A percentile compares a stretch with the other conserved stretches of the same genome.
Evolutionary conservation across 2,888 invertebrate species (phyloP).

Genomic region (Drosophila infuscata): DNA sequence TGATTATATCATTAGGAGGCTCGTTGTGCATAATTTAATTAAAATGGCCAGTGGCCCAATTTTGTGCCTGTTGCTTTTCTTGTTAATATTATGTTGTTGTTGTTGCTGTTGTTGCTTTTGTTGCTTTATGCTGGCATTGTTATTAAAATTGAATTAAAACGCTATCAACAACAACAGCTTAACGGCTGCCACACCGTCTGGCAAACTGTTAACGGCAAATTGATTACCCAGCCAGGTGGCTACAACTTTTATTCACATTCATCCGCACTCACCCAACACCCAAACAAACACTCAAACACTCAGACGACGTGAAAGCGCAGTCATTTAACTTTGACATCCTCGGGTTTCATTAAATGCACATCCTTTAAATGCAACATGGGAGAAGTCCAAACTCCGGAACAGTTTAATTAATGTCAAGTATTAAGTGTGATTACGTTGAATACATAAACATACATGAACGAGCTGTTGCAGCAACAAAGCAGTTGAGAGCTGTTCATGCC

Average conservation of each 20-base stretch:
- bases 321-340: slow-evolving; percentile 53
- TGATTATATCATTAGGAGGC: slow-evolving; percentile 50
- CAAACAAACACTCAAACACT: background rate
- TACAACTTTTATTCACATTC: slow-evolving; percentile 11
- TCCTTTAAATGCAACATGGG: slow-evolving; percentile 15
- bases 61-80: slow-evolving; percentile 2
- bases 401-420: slow-evolving; percentile 60
- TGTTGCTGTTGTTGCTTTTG: slow-evolving; percentile 8
- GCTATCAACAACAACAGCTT: slow-evolving; percentile 56
- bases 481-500: slow-evolving; percentile 16
- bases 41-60: slow-evolving; percentile 27
- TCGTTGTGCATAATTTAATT: slow-evolving; percentile 52
- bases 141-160: slow-evolving; percentile 67
- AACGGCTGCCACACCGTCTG: slow-evolving; percentile 18
- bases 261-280: background rate
- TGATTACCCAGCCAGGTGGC: slow-evolving; percentile 43
- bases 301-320: slow-evolving; percentile 22
- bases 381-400: slow-evolving; percentile 22
- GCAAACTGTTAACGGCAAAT: slow-evolving; percentile 45
- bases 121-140: slow-evolving; percentile 26
- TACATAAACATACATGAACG: background rate
- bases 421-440: slow-evolving; percentile 54
- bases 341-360: slow-evolving; percentile 36
- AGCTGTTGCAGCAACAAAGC: background rate
- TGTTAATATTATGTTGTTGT: slow-evolving; percentile 8